phyloP scores from a whole-genome alignment of 2,888 invertebrate genomes.

The Phengaris alcon region DNA sequence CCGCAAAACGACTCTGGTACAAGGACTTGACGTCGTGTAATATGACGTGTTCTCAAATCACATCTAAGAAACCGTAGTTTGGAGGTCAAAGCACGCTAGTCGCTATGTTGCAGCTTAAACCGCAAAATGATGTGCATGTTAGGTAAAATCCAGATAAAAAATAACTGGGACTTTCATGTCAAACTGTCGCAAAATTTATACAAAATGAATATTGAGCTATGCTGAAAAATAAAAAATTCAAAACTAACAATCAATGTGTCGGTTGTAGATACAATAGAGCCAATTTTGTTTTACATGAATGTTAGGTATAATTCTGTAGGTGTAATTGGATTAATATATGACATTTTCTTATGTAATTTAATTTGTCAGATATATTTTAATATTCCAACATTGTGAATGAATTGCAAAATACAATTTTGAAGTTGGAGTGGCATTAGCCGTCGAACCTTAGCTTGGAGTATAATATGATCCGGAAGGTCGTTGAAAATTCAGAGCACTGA shows the following conservation, averaged over 20 bases:
- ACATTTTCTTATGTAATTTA: too few relatives aligned
- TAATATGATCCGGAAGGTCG: too few relatives aligned
- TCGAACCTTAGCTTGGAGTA: too few relatives aligned
- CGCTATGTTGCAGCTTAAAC: background rate
- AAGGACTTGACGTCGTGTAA: background rate
- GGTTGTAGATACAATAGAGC: background rate
- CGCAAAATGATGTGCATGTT: background rate
- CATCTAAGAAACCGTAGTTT: background rate
- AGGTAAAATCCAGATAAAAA: background rate
- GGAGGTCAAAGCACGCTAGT: background rate
- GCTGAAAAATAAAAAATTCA: background rate
- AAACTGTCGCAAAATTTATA: background rate
- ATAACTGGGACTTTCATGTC: background rate
- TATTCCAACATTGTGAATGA: too few relatives aligned
- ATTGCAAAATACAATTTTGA: too few relatives aligned
- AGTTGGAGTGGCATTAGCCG: too few relatives aligned
- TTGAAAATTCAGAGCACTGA: too few relatives aligned
- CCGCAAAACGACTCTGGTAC: background rate
- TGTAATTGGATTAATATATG: background rate
- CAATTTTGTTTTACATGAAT: background rate
- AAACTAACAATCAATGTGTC: conserved; percentile 3
- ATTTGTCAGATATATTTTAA: too few relatives aligned
- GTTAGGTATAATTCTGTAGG: too few relatives aligned
- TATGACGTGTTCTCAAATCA: background rate
- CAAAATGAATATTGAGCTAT: background rate